Conservation (phyloP, 2,113 vertebrate genomes). For the Plestiodon gilberti region DNA sequence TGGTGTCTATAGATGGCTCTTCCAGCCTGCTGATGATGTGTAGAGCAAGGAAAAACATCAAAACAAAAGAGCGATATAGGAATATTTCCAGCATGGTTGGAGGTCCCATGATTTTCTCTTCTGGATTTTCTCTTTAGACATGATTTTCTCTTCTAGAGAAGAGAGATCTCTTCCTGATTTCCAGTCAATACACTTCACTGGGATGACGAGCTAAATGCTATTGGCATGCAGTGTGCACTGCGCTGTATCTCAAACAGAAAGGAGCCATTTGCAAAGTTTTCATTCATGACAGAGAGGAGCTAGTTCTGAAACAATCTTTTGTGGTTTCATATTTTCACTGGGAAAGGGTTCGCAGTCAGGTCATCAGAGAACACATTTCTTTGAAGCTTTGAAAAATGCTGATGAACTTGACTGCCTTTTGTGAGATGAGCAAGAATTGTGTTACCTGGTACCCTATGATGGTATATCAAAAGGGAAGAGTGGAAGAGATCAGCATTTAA, state of each 20-base stretch:
- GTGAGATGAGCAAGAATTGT: neutral
- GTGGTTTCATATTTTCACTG: neutral
- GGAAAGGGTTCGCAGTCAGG: neutral
- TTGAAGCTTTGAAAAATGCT: neutral
- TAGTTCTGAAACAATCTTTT: neutral
- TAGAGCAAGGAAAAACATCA: neutral
- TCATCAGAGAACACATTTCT: neutral
- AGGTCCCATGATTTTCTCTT: no score
- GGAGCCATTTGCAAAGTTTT: neutral
- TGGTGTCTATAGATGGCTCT: no score
- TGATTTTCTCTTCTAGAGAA: neutral
- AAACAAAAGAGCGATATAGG: neutral
- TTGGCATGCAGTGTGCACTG: neutral
- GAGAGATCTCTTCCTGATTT: no score
- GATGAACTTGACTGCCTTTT: neutral
- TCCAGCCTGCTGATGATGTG: neutral
- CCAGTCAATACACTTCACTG: no score
- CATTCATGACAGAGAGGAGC: neutral
- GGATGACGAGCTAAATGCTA: neutral
- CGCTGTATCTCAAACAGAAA: neutral
- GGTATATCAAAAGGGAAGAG: neutral
- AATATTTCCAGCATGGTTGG: neutral
- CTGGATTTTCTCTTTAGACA: neutral
- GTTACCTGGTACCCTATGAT: neutral
- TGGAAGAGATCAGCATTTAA: neutral